Percentiles rank a stretch among this genome's conserved stretches.
These are phyloP conservation scores for Apis laboriosa DNA, from an alignment of 1,140 invertebrate genomes.

Conservation along the genomic window DNA sequence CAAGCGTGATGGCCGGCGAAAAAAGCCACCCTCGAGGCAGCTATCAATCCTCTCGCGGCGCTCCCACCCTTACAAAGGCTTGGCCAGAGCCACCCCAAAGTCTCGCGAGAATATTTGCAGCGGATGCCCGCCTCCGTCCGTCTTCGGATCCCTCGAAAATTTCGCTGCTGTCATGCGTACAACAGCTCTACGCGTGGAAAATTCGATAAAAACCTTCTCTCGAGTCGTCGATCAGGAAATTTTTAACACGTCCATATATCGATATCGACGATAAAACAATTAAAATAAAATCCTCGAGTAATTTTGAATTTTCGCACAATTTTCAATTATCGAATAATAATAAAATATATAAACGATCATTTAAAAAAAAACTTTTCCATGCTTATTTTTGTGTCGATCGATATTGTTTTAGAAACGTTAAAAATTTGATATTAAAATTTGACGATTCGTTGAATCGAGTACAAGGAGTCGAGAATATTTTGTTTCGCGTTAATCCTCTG, in stretches of 20 bases:
- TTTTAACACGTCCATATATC: not conserved
- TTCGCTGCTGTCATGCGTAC: constrained; percentile 48
- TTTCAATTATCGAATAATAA: too few relatives aligned
- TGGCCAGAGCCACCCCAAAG: constrained; percentile 70
- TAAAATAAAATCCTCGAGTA: too few relatives aligned
- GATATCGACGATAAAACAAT: not conserved
- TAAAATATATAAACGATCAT: too few relatives aligned
- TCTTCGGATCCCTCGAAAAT: constrained; percentile 61
- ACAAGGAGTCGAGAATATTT: too few relatives aligned
- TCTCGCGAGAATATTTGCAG: constrained; percentile 77
- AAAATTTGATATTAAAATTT: too few relatives aligned
- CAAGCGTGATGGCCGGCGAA: constrained; percentile 77
- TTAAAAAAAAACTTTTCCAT: too few relatives aligned
- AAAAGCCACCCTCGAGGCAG: constrained; percentile 77
- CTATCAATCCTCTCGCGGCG: constrained; percentile 70
- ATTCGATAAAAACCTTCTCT: not conserved
- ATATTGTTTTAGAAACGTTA: too few relatives aligned
- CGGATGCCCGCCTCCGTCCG: constrained; percentile 48
- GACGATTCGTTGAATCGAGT: too few relatives aligned
- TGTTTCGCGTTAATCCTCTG: too few relatives aligned
- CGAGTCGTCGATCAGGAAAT: not conserved
- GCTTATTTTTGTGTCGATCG: too few relatives aligned
- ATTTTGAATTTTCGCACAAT: too few relatives aligned
- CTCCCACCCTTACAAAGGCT: constrained; percentile 70
- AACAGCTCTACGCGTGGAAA: not conserved